Evolutionary conservation across 2,113 vertebrate species (phyloP).

Genomic region (Austrofundulus limnaeus): DNA sequence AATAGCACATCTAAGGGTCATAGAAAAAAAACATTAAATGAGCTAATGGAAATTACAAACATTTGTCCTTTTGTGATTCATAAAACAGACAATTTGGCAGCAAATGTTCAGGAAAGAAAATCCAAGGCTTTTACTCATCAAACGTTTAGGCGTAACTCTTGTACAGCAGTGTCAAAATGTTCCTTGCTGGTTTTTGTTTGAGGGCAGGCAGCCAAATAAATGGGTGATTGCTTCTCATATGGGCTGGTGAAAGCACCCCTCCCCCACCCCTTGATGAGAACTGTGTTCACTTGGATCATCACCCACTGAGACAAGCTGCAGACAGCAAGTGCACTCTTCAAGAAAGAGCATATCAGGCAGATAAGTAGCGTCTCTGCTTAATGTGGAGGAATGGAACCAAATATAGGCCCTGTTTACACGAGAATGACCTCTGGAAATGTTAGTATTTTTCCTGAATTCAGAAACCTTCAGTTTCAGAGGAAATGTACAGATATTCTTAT

Average conservation of each 20-base stretch:
- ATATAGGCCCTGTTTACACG: too few relatives aligned
- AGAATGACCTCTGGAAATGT: too few relatives aligned
- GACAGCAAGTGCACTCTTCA: neutral
- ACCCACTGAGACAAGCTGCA: slow-evolving; percentile 22
- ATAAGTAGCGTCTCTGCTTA: neutral
- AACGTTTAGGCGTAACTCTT: neutral
- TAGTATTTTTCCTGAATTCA: too few relatives aligned
- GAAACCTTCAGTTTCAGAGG: too few relatives aligned
- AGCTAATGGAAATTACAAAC: slow-evolving; percentile 50
- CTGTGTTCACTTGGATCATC: neutral
- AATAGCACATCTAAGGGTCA: slow-evolving; percentile 28
- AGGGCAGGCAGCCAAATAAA: slow-evolving; percentile 19
- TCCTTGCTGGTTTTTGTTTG: slow-evolving; percentile 13
- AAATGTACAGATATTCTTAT: too few relatives aligned
- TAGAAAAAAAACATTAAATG: slow-evolving; percentile 21
- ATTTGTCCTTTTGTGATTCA: slow-evolving; percentile 21
- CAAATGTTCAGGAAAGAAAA: slow-evolving; percentile 3
- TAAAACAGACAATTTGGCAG: slow-evolving; percentile 23
- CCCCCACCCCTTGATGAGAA: neutral
- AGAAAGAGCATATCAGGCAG: neutral
- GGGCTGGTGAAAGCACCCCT: neutral
- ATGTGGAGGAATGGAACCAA: neutral
- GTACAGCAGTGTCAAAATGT: neutral
- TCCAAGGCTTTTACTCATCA: slow-evolving; percentile 6
- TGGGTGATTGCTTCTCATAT: slow-evolving; percentile 27